Base-by-base conservation (phyloP, 2,888 invertebrate species). In the Stenoptilia bipunctidactyla region DNA sequence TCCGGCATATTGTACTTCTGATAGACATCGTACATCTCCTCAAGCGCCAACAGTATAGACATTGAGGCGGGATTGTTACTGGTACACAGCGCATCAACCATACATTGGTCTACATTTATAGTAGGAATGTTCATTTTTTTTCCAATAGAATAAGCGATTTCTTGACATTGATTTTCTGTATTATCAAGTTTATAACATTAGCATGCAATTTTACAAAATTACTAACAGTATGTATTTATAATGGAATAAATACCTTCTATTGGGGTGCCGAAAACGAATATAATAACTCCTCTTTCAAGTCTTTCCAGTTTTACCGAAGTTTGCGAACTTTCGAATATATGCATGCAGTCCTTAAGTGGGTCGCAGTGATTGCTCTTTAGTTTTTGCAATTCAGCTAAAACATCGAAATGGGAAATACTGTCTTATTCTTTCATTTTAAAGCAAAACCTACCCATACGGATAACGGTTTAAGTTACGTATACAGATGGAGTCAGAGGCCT, bases 21-120 rank as follows among this genome's bases (percentile, higher is more conserved):
- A 15, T 35, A 43, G 8, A 52, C 39, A 27, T 68, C 61, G 45
- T 66, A 77, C 51, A 63, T 60, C 40, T 80, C 77, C 34, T 68
- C 53, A 1, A 79, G 61, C 13, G 66, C 68, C 27, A 36, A 50
- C 9, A 58, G 42, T 13, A 82, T 46, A 15, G 56, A 36, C 15
- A 34, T 27, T 58, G 63, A 72, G 0, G 77, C 69, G 1, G 59
- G 40, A 45, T 63, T 61, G 1, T 58, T 45, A 39, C 64, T 57
- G 0, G 54, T 42, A 46, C 69, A 67, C 30, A 86, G 56, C 20
- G 82, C 79, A 55, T 85, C 80, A 41, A 76, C 80, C 52, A 79
- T 82, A 58, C 79, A 70, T 20, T 62, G 54, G 58, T 86, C 89
- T 41, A 86, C 70, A 58, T 73, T 86, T 44, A 83, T 51, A 3